Evolutionary conservation across 2,797 vertebrate genomes (phyloP).

Genomic region (Aldrovandia affinis): DNA sequence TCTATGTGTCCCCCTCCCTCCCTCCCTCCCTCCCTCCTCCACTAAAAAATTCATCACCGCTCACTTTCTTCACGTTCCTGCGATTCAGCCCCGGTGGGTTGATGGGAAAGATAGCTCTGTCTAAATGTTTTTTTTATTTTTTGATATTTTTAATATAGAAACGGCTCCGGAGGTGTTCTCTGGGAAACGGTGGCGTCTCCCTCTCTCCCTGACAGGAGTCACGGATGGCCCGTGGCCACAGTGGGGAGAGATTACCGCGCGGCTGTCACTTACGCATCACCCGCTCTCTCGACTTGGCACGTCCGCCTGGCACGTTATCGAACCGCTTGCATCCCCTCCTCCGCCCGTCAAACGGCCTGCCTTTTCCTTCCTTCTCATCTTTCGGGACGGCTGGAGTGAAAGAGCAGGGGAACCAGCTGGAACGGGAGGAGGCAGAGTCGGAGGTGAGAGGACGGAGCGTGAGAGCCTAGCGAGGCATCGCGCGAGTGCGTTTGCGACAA

Average conservation of each 20-base stretch:
- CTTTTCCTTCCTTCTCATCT: background rate
- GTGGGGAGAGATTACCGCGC: constrained; percentile 18
- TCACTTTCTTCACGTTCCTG: constrained; percentile 57
- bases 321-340: background rate
- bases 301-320: background rate
- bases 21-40: constrained; percentile 32
- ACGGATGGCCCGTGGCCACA: background rate
- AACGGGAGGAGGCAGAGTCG: background rate
- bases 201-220: constrained; percentile 26
- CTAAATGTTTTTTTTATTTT: constrained; percentile 50
- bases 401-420: background rate
- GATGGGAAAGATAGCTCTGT: constrained; percentile 63
- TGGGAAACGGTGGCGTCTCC: constrained; percentile 29
- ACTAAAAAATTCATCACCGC: constrained; percentile 66
- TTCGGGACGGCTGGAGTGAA: background rate
- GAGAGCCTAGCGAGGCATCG: no score
- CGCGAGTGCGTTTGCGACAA: background rate
- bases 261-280: background rate
- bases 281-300: background rate
- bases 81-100: constrained; percentile 54
- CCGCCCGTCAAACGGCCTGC: background rate
- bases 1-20: constrained; percentile 22
- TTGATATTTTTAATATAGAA: constrained; percentile 10
- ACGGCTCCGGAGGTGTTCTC: constrained; percentile 57
- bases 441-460: no score